Conservation (phyloP, 2,888 invertebrate genomes). For the Drosophila affinis region DNA sequence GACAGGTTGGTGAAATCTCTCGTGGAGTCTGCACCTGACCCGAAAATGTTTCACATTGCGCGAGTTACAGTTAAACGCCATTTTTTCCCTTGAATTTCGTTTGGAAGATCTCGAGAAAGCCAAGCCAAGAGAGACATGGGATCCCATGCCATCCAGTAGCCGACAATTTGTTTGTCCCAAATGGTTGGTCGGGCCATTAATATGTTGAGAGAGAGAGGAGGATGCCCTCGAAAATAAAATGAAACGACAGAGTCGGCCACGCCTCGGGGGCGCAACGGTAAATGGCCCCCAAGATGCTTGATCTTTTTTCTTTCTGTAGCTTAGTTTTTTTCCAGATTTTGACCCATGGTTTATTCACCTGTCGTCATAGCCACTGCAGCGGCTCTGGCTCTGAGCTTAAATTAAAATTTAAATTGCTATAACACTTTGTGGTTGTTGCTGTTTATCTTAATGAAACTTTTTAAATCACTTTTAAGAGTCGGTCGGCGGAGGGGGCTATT, state of each 20-base stretch:
- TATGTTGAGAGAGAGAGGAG: conserved; percentile 31
- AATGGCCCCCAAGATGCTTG: conserved; percentile 61
- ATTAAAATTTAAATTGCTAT: conserved; percentile 75
- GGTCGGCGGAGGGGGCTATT: conserved; percentile 49
- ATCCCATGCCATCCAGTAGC: conserved; percentile 41
- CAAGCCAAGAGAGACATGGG: conserved; percentile 18
- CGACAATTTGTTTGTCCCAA: conserved; percentile 46
- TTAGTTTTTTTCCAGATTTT: conserved; percentile 8
- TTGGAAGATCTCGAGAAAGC: conserved; percentile 44
- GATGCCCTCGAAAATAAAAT: conserved; percentile 75
- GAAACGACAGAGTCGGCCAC: conserved; percentile 56
- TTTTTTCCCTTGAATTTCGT: conserved; percentile 71
- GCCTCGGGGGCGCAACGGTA: conserved; percentile 78
- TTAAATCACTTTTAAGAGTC: conserved; percentile 71
- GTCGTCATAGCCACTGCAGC: conserved; percentile 62
- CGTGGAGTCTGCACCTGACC: conserved; percentile 64
- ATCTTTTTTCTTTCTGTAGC: conserved; percentile 18
- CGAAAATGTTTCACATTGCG: conserved; percentile 78
- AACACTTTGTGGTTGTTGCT: conserved; percentile 57
- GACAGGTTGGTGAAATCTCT: conserved; percentile 69
- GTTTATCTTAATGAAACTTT: conserved; percentile 79
- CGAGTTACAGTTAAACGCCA: conserved; percentile 80
- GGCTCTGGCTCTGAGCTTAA: conserved; percentile 48
- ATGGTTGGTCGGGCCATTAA: conserved; percentile 50
- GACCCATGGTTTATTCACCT: conserved; percentile 77